These are phyloP conservation scores for Pycnomerus fuliginosus DNA, from an alignment of 2,888 invertebrate species.

Conservation along the genomic window DNA sequence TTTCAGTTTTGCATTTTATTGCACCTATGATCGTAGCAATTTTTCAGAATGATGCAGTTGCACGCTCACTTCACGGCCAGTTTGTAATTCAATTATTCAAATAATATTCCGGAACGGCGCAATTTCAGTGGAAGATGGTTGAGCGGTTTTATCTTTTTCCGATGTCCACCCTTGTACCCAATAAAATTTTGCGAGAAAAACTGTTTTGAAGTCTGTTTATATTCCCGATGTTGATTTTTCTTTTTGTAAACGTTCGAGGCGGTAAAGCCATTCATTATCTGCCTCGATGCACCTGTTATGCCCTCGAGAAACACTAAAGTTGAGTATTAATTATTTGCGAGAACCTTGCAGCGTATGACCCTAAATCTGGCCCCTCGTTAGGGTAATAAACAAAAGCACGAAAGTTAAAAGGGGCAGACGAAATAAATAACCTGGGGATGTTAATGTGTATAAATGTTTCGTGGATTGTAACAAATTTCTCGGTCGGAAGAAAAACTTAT, in stretches of 20 bases:
- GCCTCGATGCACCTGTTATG: constrained; percentile 37
- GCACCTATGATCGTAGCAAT: constrained; percentile 39
- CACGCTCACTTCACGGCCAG: constrained; percentile 25
- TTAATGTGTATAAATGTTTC: constrained; percentile 53
- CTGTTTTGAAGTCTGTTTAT: too few relatives aligned
- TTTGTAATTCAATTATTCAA: constrained; percentile 42
- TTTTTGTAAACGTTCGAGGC: constrained; percentile 35
- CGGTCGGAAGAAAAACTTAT: constrained; percentile 51
- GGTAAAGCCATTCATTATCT: constrained; percentile 32
- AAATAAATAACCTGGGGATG: constrained; percentile 52
- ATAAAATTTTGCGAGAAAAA: too few relatives aligned
- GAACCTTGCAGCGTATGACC: too few relatives aligned
- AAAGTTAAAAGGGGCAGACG: constrained; percentile 51
- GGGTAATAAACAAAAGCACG: constrained; percentile 44
- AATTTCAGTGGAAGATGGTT: too few relatives aligned
- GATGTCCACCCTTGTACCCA: too few relatives aligned
- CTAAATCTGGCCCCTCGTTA: too few relatives aligned
- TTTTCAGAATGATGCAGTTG: constrained; percentile 36
- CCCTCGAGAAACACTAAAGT: too few relatives aligned
- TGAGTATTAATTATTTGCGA: too few relatives aligned
- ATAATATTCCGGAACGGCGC: too few relatives aligned
- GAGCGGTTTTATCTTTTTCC: too few relatives aligned
- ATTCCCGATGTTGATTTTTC: constrained; percentile 30
- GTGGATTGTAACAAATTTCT: constrained; percentile 53
- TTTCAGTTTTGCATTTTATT: constrained; percentile 41